Conservation (phyloP, 2,797 vertebrate species). For the Dallia pectoralis region DNA sequence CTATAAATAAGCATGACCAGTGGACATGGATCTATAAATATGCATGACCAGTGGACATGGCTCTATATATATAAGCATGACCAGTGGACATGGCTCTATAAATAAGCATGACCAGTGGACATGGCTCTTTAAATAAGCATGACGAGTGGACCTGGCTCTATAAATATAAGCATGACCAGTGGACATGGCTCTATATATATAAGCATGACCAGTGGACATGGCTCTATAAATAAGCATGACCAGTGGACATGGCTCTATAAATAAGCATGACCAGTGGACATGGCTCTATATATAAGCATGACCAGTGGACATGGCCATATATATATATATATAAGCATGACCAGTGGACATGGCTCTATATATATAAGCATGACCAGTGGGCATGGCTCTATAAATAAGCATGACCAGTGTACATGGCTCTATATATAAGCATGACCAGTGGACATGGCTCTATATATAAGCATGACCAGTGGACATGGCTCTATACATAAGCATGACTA, state of each 20-base stretch:
- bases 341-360: slow-evolving; percentile 41
- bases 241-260: slow-evolving; percentile 38
- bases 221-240: slow-evolving; percentile 28
- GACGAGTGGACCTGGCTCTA: slow-evolving; percentile 44
- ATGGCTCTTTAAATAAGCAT: slow-evolving; percentile 14
- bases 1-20: slow-evolving; percentile 44
- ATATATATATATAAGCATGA: too few relatives aligned
- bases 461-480: slow-evolving; percentile 49
- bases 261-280: slow-evolving; percentile 54
- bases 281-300: slow-evolving; percentile 21
- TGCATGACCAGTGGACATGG: slow-evolving; percentile 50
- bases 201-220: slow-evolving; percentile 51
- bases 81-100: slow-evolving; percentile 41
- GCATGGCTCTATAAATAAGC: slow-evolving; percentile 12
- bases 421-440: slow-evolving; percentile 47
- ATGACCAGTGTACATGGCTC: slow-evolving; percentile 47
- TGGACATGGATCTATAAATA: slow-evolving; percentile 32
- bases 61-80: slow-evolving; percentile 29
- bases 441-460: slow-evolving; percentile 24
- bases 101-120: slow-evolving; percentile 54
- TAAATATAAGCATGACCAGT: slow-evolving; percentile 49
- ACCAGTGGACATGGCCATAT: slow-evolving; percentile 42
- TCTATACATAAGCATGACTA: slow-evolving; percentile 40
- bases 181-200: slow-evolving; percentile 24
- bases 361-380: slow-evolving; percentile 55